Conservation (phyloP, 2,888 invertebrate genomes). For the Spodoptera picta region DNA sequence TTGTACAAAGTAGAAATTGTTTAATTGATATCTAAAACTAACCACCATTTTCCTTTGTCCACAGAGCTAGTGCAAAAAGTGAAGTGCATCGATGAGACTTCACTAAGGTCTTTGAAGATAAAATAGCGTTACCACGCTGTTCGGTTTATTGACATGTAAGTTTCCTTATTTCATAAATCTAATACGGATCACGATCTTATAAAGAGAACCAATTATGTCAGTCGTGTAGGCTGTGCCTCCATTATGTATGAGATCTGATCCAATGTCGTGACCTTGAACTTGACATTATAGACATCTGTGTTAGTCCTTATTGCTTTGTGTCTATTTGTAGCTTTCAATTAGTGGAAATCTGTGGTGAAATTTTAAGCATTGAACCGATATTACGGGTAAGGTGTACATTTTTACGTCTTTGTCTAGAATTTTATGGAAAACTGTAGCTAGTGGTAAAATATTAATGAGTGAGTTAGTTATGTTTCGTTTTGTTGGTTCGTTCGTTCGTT, state of each 20-base stretch:
- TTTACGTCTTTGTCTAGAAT: too few relatives aligned
- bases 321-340: neutral
- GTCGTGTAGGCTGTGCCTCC: slow-evolving; percentile 30
- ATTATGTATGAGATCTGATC: slow-evolving; percentile 43
- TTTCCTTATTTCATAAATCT: slow-evolving; percentile 40
- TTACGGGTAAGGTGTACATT: too few relatives aligned
- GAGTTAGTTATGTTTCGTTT: too few relatives aligned
- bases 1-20: too few relatives aligned
- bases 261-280: slow-evolving; percentile 50
- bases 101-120: slow-evolving; percentile 66
- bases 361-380: too few relatives aligned
- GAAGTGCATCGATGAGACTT: slow-evolving; percentile 80
- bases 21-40: neutral
- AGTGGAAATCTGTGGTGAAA: too few relatives aligned
- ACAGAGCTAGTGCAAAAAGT: slow-evolving; percentile 71
- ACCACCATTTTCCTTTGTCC: slow-evolving; percentile 60
- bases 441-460: too few relatives aligned
- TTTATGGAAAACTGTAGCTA: too few relatives aligned
- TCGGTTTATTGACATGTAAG: slow-evolving; percentile 78
- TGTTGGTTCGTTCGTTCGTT: too few relatives aligned
- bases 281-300: slow-evolving; percentile 31
- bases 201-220: slow-evolving; percentile 28
- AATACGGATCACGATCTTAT: neutral
- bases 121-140: slow-evolving; percentile 78
- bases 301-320: neutral